Evolutionary conservation across 2,888 invertebrate genomes (phyloP), one percentile per base, ranked within the genome.

Genomic region (Ariolimax columbianus): DNA sequence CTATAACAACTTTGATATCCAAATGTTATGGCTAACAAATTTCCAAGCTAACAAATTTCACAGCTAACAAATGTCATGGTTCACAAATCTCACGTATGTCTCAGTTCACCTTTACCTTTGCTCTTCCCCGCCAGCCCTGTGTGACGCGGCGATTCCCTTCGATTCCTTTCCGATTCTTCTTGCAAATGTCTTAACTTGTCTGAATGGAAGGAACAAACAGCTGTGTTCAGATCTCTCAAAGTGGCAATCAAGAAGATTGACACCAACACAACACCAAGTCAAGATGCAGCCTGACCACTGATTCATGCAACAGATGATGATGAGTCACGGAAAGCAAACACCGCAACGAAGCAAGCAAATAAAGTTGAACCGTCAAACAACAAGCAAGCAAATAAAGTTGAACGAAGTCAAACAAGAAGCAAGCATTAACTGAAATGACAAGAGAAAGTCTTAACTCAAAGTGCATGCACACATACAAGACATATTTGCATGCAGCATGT

Each of bases 141-240:
- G 30, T 81, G 85, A 9, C 86, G 78, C 36, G 73, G 73, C n/a
- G 87, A 85, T 17, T 80, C 73, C 14, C 77, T 86, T 43, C 86
- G 84, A 63, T 87, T 88, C 82, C 83, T 88, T 82, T 89, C 89
- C 26, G 78, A 72, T 77, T 92, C 91, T 72, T 91, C 90, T 81
- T 91, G 88, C 47, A 92, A 87, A 66, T 87, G 86, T 68, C 87
- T 89, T 36, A 91, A 86, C 87, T 90, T 91, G 87, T 89, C 91
- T 92, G 87, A 38, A 83, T 79, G 47, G 30, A 84, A 70, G 47
- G 77, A 77, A 77, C 68, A 77, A 82, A 75, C 30, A 70, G 43
- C 43, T n/a, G 23, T 59, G 51, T 72, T 72, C 51, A 80, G 38
- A 17, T 17, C 68, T n/a, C 6, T 19, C 40, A 36, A 36, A 40